Evolutionary conservation across 1,140 invertebrate genomes (phyloP).

Genomic region (Scaptomyza montana): DNA sequence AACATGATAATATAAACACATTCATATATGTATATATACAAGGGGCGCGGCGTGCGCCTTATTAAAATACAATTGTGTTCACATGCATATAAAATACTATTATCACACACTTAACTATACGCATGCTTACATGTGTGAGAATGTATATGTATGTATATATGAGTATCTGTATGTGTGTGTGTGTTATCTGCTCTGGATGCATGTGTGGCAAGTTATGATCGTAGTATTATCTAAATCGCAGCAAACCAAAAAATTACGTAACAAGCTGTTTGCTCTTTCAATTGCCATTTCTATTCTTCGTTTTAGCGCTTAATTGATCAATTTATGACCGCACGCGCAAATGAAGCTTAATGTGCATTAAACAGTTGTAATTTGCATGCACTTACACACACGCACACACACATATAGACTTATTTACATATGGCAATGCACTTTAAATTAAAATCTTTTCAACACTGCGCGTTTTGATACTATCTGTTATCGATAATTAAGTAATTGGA

Average conservation of each 20-base stretch:
- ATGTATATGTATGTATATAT: not conserved
- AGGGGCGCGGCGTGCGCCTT: constrained; percentile 19
- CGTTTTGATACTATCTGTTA: not conserved
- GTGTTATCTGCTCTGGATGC: constrained; percentile 20
- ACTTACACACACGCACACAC: not conserved
- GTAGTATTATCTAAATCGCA: constrained; percentile 40
- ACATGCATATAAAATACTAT: not conserved
- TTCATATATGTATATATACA: not conserved
- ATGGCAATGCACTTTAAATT: not conserved
- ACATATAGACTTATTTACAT: not conserved
- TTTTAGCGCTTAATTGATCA: constrained; percentile 16
- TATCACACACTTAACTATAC: constrained; percentile 31
- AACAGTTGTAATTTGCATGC: constrained; percentile 12
- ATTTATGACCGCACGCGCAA: constrained; percentile 18
- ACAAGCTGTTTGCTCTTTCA: constrained; percentile 59
- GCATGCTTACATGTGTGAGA: not conserved
- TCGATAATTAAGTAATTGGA: constrained; percentile 9
- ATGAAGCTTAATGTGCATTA: not conserved
- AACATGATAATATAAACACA: constrained; percentile 37
- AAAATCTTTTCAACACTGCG: constrained; percentile 15
- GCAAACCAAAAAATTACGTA: constrained; percentile 55
- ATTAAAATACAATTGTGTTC: too few relatives aligned
- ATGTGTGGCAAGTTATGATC: constrained; percentile 21
- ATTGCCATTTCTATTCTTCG: constrained; percentile 25
- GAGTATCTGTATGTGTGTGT: constrained; percentile 5